Evolutionary conservation across 2,113 vertebrate genomes (phyloP).

Genomic region (Sterrhoptilus dennistouni): DNA sequence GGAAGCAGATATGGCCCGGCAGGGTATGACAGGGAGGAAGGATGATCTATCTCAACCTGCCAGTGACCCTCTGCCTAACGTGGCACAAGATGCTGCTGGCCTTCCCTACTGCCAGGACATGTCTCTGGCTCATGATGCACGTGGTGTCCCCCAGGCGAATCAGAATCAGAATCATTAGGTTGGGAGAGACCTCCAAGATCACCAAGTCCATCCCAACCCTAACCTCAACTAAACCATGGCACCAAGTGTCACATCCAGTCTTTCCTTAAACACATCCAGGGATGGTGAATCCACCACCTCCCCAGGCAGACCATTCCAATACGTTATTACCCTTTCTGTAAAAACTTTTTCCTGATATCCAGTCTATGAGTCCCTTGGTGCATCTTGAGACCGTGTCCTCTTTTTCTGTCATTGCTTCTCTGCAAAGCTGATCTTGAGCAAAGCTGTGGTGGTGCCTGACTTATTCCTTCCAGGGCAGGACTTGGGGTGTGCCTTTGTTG

Average conservation of each 20-base stretch:
- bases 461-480: background rate
- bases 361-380: no score
- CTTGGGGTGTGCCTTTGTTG: background rate
- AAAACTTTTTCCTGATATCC: no score
- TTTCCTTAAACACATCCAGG: no score
- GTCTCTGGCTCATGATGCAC: background rate
- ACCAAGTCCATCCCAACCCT: no score
- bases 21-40: background rate
- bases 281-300: no score
- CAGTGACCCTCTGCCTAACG: background rate
- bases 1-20: background rate
- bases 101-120: background rate
- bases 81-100: background rate
- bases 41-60: background rate
- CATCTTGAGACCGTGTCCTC: no score
- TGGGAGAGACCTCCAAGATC: no score
- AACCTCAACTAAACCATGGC: no score
- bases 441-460: rapidly evolving
- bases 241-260: no score
- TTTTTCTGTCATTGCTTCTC: background rate
- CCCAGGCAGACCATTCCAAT: no score
- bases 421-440: background rate
- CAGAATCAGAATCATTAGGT: no score
- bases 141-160: background rate
- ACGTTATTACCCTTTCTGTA: no score